phyloP scores from a whole-genome alignment of 2,797 vertebrate species.

The Podarcis lilfordi region DNA sequence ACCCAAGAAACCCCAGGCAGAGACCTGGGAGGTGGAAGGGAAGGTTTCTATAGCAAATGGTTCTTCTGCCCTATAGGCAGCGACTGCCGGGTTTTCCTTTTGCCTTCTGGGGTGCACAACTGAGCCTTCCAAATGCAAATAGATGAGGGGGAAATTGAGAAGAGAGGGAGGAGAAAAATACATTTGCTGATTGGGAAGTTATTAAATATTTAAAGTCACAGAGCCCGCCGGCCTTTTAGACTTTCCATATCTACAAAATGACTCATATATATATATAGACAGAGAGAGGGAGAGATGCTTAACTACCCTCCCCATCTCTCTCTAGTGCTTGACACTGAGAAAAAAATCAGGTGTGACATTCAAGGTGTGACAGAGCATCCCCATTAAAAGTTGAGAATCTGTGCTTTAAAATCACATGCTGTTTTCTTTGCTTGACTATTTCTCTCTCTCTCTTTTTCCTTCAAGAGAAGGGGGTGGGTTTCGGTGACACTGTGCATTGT shows the following conservation, averaged over 20 bases:
- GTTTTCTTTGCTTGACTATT: slow-evolving; percentile 7
- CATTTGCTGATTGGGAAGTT: slow-evolving; percentile 18
- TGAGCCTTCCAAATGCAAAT: slow-evolving; percentile 2
- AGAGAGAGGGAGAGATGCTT: not conserved
- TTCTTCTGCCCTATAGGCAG: not conserved
- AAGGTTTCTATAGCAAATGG: not conserved
- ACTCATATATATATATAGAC: not conserved
- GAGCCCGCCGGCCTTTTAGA: not conserved
- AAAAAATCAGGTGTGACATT: slow-evolving; percentile 22
- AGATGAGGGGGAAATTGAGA: slow-evolving; percentile 2
- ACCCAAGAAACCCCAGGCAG: not conserved
- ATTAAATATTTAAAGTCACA: slow-evolving; percentile 23
- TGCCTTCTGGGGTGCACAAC: not conserved
- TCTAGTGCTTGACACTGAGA: slow-evolving; percentile 1
- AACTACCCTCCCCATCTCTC: not conserved
- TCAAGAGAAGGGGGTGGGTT: not conserved
- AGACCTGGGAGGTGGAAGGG: not conserved
- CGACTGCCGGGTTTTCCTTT: not conserved
- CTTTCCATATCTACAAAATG: slow-evolving; percentile 22
- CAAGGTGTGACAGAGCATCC: not conserved
- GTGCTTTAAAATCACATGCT: not conserved
- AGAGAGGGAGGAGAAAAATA: not conserved
- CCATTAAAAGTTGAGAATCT: slow-evolving; percentile 16
- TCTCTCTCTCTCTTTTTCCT: not conserved
- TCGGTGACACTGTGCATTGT: not conserved